Base-by-base conservation (phyloP, 2,888 invertebrate genomes). In the Oxycera nigricornis region DNA sequence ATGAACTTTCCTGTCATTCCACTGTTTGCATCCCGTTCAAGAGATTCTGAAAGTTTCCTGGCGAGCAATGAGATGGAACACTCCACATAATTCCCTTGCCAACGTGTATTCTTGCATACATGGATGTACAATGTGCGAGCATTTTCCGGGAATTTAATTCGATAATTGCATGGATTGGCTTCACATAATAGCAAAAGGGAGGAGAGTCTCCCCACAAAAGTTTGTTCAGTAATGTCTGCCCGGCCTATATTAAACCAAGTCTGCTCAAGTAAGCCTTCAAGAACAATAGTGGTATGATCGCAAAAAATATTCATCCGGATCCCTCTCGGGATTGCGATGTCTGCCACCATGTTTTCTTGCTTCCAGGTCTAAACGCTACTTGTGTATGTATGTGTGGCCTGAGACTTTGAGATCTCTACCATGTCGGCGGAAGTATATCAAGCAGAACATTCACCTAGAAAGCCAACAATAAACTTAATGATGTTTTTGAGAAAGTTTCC, bases 121-220 rank as follows among this genome's bases (percentile, higher is more conserved):
- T n/a, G n/a, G n/a, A n/a, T n/a, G n/a, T n/a, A n/a, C n/a, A n/a
- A n/a, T n/a, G n/a, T 39, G 17, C 50, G 50, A 11, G 39, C 22
- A 46, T 46, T 46, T 67, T 67, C 46, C 67, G 11, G 20, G 46
- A 67, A 67, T 46, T 41, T 67, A 67, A 67, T 67, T 67, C 46
- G 67, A 67, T 67, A 67, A 67, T 67, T 67, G 67, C 67, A 22
- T 67, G 46, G 67, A 67, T 67, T 67, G 24, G 26, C 28, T 35
- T 17, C n/a, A 31, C 26, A 67, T n/a, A 2, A 35, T 65, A 67
- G 46, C 67, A 67, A 67, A 46, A 67, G 46, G 7, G 28, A 46
- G 35, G 20, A 22, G 41, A 31, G 26, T 26, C 67, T 67, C 46
- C n/a, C 28, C 7, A 46, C 67, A 67, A 67, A 67, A 67, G 67